These are phyloP conservation scores for Halcyon senegalensis DNA, from an alignment of 2,113 vertebrate genomes.

Conservation along the genomic window DNA sequence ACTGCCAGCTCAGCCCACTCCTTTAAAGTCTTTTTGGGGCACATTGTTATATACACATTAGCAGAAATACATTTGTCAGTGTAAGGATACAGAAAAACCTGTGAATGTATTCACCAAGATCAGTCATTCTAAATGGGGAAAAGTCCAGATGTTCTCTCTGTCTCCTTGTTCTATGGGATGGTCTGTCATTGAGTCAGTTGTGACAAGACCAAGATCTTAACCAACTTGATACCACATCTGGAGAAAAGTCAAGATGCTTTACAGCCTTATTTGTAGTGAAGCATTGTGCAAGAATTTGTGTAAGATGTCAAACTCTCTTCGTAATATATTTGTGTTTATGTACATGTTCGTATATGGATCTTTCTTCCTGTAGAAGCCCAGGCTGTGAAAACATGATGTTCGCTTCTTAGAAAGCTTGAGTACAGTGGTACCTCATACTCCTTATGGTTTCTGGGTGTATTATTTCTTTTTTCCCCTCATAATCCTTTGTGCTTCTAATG, in stretches of 20 bases:
- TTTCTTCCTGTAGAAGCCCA: neutral
- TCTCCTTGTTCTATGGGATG: neutral
- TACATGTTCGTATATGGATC: accelerated
- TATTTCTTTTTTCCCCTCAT: neutral
- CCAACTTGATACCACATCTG: neutral
- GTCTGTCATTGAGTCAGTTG: neutral
- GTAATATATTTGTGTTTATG: neutral
- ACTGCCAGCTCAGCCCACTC: neutral
- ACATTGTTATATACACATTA: accelerated
- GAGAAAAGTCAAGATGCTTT: neutral
- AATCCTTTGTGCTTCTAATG: neutral
- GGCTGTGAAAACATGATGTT: neutral
- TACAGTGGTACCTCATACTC: neutral
- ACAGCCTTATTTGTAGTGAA: neutral
- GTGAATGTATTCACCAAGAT: neutral
- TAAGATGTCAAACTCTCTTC: neutral
- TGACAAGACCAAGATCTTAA: neutral
- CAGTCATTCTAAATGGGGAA: neutral
- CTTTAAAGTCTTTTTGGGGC: neutral
- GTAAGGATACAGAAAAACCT: neutral
- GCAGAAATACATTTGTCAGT: neutral
- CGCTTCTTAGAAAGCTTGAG: neutral
- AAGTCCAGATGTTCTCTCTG: neutral
- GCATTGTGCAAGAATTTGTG: neutral
- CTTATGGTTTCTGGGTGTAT: neutral